phyloP scores from a whole-genome alignment of 2,797 vertebrate species.

The Syndactyla subalaris region DNA sequence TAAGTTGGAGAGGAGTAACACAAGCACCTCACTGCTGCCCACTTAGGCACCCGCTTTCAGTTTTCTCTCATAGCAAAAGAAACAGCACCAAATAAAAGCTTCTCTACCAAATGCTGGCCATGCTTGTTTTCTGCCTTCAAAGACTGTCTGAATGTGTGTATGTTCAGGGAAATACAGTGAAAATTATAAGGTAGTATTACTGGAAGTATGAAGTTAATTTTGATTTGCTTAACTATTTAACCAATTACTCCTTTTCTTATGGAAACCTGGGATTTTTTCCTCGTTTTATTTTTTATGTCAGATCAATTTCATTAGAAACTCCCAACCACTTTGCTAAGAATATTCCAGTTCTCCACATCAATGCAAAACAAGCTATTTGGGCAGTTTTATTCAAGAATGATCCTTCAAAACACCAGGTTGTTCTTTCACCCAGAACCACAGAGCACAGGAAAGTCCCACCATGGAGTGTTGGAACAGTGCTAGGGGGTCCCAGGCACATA shows the following conservation, averaged over 20 bases:
- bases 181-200: background rate
- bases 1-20: background rate
- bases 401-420: background rate
- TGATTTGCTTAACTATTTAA: background rate
- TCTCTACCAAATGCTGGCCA: background rate
- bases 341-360: background rate
- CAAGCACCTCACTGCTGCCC: background rate
- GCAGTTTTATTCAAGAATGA: background rate
- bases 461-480: no score
- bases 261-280: accelerated
- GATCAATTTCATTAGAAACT: background rate
- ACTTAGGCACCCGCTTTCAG: background rate
- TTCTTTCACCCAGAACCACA: background rate
- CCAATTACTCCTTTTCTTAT: background rate
- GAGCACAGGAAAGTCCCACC: background rate
- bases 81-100: background rate
- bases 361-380: background rate
- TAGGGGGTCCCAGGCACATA: background rate
- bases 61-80: background rate
- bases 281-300: background rate
- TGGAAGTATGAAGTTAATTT: background rate
- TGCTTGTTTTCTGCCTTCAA: background rate
- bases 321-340: background rate
- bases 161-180: background rate
- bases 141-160: background rate